Base-by-base conservation (phyloP, 1,140 invertebrate species). In the Dendrolimus kikuchii region DNA sequence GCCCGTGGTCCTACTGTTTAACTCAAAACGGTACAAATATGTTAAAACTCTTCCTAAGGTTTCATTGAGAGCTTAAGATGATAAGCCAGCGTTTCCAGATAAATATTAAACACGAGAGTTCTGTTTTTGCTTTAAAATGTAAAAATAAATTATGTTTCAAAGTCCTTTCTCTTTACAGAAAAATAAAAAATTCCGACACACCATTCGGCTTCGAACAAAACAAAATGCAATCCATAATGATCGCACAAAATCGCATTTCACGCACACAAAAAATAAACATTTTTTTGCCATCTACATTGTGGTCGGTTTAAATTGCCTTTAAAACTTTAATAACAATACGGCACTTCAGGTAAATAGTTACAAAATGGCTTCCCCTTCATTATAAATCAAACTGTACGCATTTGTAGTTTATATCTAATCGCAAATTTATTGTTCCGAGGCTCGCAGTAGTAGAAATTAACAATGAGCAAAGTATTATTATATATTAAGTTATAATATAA, bases 361-460 rank as follows among this genome's bases (percentile, higher is more conserved):
- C 61, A 77, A 78, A 72, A 77, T 77, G 74, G 71, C 74, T 66
- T 62, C 74, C 78, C 73, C 64, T 69, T 46, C 38, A 38, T 53
- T 57, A 77, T 82, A 84, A 82, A 81, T 84, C 70, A 70, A 60
- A 23, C 49, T 49, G 68, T 69, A 81, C 66, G 74, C 69, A 66
- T 76, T 76, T 69, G 66, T 64, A 52, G 71, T 72, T 79, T 77
- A 73, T 66, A 73, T 71, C 77, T 87, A 88, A 88, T 87, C 84
- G 79, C 45, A 71, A 79, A 88, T 88, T 88, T 88, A 88, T 88
- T 80, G 74, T 79, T 69, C 47, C 58, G 59, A 78, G 81, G 83
- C 78, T 69, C 62, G 60, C 60, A 53, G 64, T 77, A 59, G 67
- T 86, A 74, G 56, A 66, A 77, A 81, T 79, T 86, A 81, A 86